phyloP scores from a whole-genome alignment of 2,888 invertebrate genomes.

The Himalopsyche kuldschensis region DNA sequence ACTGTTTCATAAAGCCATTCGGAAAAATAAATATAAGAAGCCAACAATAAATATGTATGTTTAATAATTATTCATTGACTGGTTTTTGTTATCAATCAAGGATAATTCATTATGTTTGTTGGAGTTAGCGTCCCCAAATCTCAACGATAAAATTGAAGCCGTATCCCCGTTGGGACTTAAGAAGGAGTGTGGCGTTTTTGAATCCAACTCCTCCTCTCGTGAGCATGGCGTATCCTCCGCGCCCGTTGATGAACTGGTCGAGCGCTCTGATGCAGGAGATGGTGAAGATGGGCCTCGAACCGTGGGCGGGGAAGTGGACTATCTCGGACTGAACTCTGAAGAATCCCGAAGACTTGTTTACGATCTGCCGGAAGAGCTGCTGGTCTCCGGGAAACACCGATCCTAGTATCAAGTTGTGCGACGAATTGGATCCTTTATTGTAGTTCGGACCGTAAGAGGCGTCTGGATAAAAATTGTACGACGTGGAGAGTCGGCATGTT shows the following conservation, averaged over 20 bases:
- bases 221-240: conserved; percentile 44
- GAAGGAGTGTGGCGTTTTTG: conserved; percentile 43
- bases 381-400: neutral
- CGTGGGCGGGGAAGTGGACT: conserved; percentile 37
- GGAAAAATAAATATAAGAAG: no score
- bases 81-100: no score
- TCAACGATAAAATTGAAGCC: conserved; percentile 45
- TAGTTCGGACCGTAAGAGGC: neutral
- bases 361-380: conserved; percentile 21
- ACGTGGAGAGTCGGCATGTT: neutral
- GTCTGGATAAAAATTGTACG: neutral
- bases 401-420: conserved; percentile 26
- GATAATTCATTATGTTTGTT: no score
- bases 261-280: conserved; percentile 44
- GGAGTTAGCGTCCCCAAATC: conserved; percentile 41
- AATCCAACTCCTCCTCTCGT: conserved; percentile 44
- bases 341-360: conserved; percentile 36
- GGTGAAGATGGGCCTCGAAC: conserved; percentile 24
- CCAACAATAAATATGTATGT: no score
- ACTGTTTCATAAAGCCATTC: no score
- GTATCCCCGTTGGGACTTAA: conserved; percentile 45
- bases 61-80: no score
- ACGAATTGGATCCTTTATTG: conserved; percentile 28
- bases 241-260: conserved; percentile 45
- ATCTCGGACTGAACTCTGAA: conserved; percentile 38